Conservation (phyloP, 1,140 invertebrate genomes). For the Magallana ariakensis region DNA sequence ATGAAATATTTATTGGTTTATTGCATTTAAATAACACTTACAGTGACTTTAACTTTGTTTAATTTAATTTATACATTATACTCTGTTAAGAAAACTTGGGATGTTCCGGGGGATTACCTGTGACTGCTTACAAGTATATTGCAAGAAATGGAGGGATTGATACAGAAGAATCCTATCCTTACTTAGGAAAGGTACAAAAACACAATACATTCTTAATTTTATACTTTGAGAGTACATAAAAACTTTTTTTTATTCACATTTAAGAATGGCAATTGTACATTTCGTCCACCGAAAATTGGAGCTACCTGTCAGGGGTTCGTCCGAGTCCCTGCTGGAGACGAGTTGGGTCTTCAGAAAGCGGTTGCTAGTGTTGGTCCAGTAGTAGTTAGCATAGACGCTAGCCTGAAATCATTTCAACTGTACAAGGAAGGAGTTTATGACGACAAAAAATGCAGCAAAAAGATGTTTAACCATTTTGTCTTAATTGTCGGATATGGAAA, state of each 20-base stretch:
- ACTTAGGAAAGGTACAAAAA: constrained; percentile 62
- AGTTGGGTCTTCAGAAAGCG: constrained; percentile 3
- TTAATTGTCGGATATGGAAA: constrained; percentile 81
- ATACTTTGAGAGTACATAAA: background rate
- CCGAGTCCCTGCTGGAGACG: background rate
- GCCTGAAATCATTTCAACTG: constrained; percentile 50
- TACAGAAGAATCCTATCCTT: constrained; percentile 87
- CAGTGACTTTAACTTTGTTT: too few species aligned
- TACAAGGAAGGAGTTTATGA: constrained; percentile 69
- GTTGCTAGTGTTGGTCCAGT: constrained; percentile 67
- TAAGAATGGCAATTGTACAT: background rate
- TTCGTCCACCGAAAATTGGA: background rate
- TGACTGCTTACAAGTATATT: constrained; percentile 92
- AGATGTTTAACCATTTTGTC: constrained; percentile 79
- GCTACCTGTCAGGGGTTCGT: background rate
- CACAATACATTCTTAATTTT: background rate
- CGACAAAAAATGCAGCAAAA: background rate
- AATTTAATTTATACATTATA: too few species aligned
- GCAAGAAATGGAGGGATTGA: constrained; percentile 93
- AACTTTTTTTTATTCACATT: background rate
- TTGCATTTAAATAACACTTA: too few species aligned
- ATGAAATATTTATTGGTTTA: too few species aligned
- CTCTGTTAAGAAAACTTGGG: constrained; percentile 89
- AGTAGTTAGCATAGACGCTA: constrained; percentile 91
- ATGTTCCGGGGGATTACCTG: constrained; percentile 97